Evolutionary conservation across 2,113 vertebrate species (phyloP).

Genomic region (Grus americana): DNA sequence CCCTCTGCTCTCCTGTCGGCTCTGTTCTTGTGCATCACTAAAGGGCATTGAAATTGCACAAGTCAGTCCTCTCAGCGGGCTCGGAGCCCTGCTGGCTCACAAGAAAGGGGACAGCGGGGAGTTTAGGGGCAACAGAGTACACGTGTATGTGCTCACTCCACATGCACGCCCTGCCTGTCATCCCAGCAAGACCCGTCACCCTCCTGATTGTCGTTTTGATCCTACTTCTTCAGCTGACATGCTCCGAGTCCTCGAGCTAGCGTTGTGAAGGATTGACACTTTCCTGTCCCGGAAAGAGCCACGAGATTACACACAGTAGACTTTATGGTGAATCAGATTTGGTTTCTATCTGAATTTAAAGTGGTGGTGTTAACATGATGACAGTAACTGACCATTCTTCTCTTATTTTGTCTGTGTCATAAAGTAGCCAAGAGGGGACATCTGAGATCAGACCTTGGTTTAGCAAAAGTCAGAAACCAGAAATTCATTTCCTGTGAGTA

Average conservation of each 20-base stretch:
- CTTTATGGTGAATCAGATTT: background rate
- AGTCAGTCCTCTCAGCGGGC: conserved; percentile 38
- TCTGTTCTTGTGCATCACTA: conserved; percentile 53
- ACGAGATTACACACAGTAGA: background rate
- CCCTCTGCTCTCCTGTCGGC: conserved; percentile 38
- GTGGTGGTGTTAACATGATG: background rate
- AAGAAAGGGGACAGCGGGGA: conserved; percentile 57
- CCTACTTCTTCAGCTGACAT: conserved; percentile 33
- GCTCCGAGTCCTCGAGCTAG: background rate
- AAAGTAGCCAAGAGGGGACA: background rate
- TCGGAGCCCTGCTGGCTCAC: conserved; percentile 12
- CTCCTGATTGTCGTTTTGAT: conserved; percentile 54
- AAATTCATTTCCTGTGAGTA: background rate
- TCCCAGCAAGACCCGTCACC: conserved; percentile 44
- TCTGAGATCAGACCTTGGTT: background rate
- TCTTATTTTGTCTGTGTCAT: background rate
- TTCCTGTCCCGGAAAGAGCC: background rate
- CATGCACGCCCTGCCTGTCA: conserved; percentile 52
- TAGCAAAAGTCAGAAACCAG: background rate
- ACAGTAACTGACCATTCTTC: background rate
- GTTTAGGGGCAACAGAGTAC: conserved; percentile 51
- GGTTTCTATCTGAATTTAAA: background rate
- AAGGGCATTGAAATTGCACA: conserved; percentile 63
- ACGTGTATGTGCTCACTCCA: conserved; percentile 53
- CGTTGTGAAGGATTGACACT: background rate